Base-by-base conservation (phyloP, 37 sponge, comb jelly and placozoan genomes). In the Cliona cf. orientalis region DNA sequence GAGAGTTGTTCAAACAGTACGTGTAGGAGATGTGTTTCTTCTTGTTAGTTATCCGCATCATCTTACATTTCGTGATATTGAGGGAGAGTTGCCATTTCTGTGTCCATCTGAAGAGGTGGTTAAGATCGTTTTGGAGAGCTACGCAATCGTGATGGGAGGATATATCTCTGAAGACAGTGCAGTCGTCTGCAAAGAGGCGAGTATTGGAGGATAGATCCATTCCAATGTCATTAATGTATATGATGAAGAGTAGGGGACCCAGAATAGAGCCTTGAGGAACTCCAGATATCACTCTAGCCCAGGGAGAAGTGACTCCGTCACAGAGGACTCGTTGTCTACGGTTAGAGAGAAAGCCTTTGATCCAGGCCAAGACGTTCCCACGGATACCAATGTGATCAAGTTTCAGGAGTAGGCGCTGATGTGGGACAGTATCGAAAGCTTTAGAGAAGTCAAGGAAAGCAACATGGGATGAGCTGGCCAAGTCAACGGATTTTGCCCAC, bases 371-470 rank as follows among this genome's bases (percentile, higher is more conserved):
- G 0, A 83, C 29, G 29, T 64, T 36, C 0, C 75, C 84, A 7
- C 75, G 23, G 6, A 62, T 41, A 26, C 67, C 75, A 5, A 73
- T 74, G 4, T 43, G 41, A 1, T 83, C 74, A 6, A 83, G 56
- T n/a, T 71, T 70, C 28, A 81, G 60, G 1, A 79, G 37, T 1
- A 79, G 46, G 12, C 69, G 46, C 26, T 58, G 14, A 34, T 81
- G 72, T 3, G 81, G 81, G 1, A 81, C 81, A n/a, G 61, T 57
- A 21, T 81, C 72, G 39, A 70, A 81, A 2, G 71, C 81, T 12
- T 81, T 81, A 32, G 81, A 81, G 37, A 83, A 83, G 55, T 83
- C 84, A 12, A 57, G 42, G 56, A 65, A 83, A 1, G 66, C n/a
- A 3, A 74, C 67, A 21, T 83, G 84, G 21, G 75, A 19, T 19